Evolutionary conservation across 2,888 invertebrate genomes (phyloP), one percentile per base, ranked within the genome.

Genomic region (Operophtera brumata): DNA sequence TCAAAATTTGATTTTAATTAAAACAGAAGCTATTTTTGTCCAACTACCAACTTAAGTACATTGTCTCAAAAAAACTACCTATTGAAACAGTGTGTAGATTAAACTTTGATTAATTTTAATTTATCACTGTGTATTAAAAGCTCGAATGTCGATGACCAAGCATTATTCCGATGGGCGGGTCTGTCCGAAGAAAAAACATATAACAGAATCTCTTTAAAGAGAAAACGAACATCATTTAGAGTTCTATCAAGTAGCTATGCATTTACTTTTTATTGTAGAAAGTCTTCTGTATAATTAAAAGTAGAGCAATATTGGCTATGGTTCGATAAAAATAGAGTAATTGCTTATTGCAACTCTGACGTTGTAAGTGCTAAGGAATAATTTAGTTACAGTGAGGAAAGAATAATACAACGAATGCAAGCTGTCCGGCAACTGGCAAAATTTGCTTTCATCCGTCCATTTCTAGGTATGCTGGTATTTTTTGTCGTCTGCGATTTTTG

Each of bases 21-120:
- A 65, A 64, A 66, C 65, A 67, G 62, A 59, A 63, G 62, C 59
- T 59, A 54, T 20, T 52, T 52, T 6, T 20, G 20, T 37, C 30
- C 30, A 35, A 25, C 52, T 57, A 62, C 61, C 47, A 60, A 61
- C 62, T 46, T 50, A 64, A 61, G 61, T 62, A 43, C 10, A 14
- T 11, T 5, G 12, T 34, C 25, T 28, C 36, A 49, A 59, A 65
- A 78, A 80, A 75, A 75, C 64, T 63, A 51, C 66, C 75, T 84
- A 84, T 84, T 80, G 82, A 79, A 83, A 84, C 78, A 80, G 78
- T 79, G 78, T 79, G 4, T 20, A 85, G 86, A 87, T 87, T 84
- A 81, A 78, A 80, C 66, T 81, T 75, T 86, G 87, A 87, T 87
- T 86, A 86, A 85, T 86, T 83, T 86, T 83, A 73, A 76, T 77